Evolutionary conservation across 2,113 vertebrate species (phyloP).

Genomic region (Galeopterus variegatus): DNA sequence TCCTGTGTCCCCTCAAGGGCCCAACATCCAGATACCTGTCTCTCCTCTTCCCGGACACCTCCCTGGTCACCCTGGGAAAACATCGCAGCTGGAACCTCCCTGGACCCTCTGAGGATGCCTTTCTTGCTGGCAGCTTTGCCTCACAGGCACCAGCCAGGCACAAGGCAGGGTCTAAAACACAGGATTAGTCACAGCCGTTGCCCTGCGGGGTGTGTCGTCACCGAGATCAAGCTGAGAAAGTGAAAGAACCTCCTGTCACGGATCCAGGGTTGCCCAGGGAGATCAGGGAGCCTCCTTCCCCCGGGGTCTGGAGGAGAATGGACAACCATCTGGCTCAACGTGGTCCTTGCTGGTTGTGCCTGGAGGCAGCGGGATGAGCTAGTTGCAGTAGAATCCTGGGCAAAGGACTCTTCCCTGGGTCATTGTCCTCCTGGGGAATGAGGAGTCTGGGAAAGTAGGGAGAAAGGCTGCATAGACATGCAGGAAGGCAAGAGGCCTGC

Average conservation of each 20-base stretch:
- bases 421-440: not conserved
- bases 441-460: not conserved
- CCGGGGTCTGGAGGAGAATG: not conserved
- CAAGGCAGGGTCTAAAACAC: not conserved
- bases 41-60: not conserved
- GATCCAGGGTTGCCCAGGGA: conserved; percentile 37
- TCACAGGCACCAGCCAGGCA: not conserved
- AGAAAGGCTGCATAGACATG: not conserved
- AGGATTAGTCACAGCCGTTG: conserved; percentile 60
- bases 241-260: conserved; percentile 47
- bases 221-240: not conserved
- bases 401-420: not conserved
- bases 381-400: not conserved
- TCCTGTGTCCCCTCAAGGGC: fast-evolving
- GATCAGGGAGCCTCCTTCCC: not conserved
- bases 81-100: not conserved
- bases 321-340: not conserved
- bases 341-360: not conserved
- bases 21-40: no score
- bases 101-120: not conserved
- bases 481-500: not conserved
- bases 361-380: not conserved
- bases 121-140: not conserved
- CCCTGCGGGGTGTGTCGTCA: conserved; percentile 23
- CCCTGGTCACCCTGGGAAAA: not conserved